Evolutionary conservation across 2,797 vertebrate genomes (phyloP).

Genomic region (Crocodylus rhombifer): DNA sequence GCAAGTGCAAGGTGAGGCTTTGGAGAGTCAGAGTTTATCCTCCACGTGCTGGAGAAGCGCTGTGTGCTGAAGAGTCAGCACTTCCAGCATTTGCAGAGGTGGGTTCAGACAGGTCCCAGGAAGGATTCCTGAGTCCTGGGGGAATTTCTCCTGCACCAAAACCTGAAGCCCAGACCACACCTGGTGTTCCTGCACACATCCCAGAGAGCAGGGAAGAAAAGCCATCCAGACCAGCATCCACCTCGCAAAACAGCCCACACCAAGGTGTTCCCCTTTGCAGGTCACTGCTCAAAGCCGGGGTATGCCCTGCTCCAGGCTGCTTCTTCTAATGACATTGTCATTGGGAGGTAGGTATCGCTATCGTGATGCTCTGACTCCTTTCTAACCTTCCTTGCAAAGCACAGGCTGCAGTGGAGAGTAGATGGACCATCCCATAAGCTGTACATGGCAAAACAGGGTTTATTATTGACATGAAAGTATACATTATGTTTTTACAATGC

Average conservation of each 20-base stretch:
- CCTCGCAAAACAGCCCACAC: neutral
- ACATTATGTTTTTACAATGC: slow-evolving; percentile 66
- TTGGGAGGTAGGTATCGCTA: neutral
- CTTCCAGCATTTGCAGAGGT: neutral
- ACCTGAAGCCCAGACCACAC: neutral
- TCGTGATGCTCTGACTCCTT: neutral
- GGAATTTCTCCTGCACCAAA: too few species aligned
- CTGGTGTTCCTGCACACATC: neutral
- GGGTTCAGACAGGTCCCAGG: neutral
- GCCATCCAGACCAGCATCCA: neutral
- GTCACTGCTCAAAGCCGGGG: neutral
- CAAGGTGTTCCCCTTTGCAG: neutral
- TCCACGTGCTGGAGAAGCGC: neutral
- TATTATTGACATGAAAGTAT: slow-evolving; percentile 78
- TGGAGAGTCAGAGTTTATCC: neutral
- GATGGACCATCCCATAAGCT: neutral
- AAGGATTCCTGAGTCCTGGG: neutral
- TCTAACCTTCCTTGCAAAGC: neutral
- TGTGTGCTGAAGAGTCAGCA: neutral
- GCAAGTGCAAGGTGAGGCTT: neutral
- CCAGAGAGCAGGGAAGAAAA: neutral
- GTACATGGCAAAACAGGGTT: slow-evolving; percentile 74
- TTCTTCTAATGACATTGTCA: neutral
- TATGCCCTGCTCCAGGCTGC: neutral
- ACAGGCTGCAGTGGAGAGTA: neutral